Evolutionary conservation across 1,140 invertebrate genomes (phyloP).

Genomic region (Bombus polaris): DNA sequence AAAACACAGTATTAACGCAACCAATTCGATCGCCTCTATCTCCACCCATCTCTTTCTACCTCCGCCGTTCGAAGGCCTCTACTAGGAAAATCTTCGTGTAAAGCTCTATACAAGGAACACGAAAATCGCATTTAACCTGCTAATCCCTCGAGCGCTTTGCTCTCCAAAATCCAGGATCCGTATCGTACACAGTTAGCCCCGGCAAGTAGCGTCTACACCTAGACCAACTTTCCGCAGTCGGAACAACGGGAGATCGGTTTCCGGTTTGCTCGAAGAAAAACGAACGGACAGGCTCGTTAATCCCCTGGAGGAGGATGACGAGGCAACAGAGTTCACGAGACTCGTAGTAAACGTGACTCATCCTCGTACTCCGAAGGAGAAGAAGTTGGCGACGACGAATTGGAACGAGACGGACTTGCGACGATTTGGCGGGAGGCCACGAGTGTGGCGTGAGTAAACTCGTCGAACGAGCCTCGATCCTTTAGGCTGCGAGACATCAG

Average conservation of each 20-base stretch:
- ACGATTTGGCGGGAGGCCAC: no score
- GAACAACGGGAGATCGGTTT: slow-evolving; percentile 56
- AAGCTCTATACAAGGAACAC: neutral
- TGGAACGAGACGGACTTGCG: neutral
- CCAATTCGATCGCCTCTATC: neutral
- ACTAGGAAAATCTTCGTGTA: neutral
- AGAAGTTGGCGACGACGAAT: neutral
- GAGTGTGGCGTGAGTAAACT: neutral
- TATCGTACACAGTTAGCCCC: neutral
- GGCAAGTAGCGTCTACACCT: neutral
- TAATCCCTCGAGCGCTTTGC: neutral
- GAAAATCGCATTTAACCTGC: slow-evolving; percentile 14
- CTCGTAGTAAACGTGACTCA: slow-evolving; percentile 63
- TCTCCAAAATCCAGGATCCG: neutral
- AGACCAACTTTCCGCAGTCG: neutral
- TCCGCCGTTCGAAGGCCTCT: neutral
- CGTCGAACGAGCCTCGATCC: slow-evolving; percentile 1
- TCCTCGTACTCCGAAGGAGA: slow-evolving; percentile 6
- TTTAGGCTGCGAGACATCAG: no score
- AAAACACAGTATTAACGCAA: neutral
- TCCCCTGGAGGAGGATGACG: slow-evolving; percentile 58
- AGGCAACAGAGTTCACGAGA: slow-evolving; percentile 55
- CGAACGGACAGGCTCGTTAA: slow-evolving; percentile 62
- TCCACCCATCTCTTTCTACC: no score
- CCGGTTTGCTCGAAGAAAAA: slow-evolving; percentile 59